Evolutionary conservation across 1,140 invertebrate species (phyloP).

Genomic region (Neelides sp.): DNA sequence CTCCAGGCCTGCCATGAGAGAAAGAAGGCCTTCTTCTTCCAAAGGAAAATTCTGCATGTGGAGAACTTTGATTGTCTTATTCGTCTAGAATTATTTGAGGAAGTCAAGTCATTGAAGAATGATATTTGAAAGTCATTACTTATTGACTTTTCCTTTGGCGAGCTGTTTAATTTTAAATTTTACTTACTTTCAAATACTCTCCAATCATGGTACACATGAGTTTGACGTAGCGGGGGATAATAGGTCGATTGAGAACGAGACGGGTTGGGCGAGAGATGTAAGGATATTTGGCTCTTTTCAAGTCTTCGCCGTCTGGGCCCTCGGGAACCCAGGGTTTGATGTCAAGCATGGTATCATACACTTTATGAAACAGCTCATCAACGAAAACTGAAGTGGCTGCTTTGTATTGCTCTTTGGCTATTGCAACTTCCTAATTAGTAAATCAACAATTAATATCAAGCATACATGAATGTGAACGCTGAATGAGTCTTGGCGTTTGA

Average conservation of each 20-base stretch:
- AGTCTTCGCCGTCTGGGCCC: no score
- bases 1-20: constrained; percentile 15
- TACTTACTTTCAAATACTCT: constrained; percentile 11
- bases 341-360: no score
- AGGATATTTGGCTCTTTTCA: no score
- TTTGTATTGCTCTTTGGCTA: no score
- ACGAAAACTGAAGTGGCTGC: no score
- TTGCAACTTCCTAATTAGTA: no score
- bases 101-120: background rate
- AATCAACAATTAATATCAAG: no score
- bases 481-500: no score
- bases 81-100: constrained; percentile 6
- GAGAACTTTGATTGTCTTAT: constrained; percentile 12
- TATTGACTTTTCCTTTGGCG: background rate
- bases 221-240: constrained; percentile 10
- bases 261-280: constrained; percentile 14
- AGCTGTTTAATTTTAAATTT: no score
- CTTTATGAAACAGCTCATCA: no score
- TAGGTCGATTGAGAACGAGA: constrained; percentile 21
- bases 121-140: background rate
- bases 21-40: constrained; percentile 19
- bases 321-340: no score
- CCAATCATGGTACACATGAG: constrained; percentile 14
- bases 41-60: constrained; percentile 22
- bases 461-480: no score